A percentile compares a stretch with the other conserved stretches of the same genome.
Evolutionary conservation across 2,113 vertebrate genomes (phyloP).

Genomic region (Cathartes aura): DNA sequence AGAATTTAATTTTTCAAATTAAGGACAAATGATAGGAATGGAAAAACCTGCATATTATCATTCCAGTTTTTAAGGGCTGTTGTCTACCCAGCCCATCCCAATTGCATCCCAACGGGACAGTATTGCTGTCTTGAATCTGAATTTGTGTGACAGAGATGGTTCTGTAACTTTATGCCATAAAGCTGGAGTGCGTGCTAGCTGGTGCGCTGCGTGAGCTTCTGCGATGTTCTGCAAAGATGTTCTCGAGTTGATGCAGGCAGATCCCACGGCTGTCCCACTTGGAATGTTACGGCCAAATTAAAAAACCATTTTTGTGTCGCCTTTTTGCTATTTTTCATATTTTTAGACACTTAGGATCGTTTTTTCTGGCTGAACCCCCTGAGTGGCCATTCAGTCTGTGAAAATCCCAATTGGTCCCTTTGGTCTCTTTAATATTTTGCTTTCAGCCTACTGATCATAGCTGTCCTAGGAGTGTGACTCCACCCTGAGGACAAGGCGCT

Average conservation of each 20-base stretch:
- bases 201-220: neutral
- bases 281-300: neutral
- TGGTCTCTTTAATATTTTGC: neutral
- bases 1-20: conserved; percentile 54
- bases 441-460: neutral
- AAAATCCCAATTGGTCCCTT: conserved; percentile 4
- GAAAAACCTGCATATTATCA: conserved; percentile 51
- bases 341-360: neutral
- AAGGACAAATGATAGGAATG: conserved; percentile 48
- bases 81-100: conserved; percentile 41
- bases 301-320: neutral
- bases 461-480: neutral
- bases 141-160: neutral
- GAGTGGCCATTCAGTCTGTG: neutral
- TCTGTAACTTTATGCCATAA: neutral
- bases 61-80: conserved; percentile 28
- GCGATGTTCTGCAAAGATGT: neutral
- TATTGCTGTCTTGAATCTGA: conserved; percentile 28
- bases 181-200: neutral
- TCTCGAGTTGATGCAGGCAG: neutral
- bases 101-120: neutral
- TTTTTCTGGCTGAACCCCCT: neutral
- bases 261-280: neutral
- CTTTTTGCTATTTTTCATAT: neutral
- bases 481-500: conserved; percentile 21